Evolutionary conservation across 2,888 invertebrate species (phyloP).

Genomic region (Brachypalpus laphriformis): DNA sequence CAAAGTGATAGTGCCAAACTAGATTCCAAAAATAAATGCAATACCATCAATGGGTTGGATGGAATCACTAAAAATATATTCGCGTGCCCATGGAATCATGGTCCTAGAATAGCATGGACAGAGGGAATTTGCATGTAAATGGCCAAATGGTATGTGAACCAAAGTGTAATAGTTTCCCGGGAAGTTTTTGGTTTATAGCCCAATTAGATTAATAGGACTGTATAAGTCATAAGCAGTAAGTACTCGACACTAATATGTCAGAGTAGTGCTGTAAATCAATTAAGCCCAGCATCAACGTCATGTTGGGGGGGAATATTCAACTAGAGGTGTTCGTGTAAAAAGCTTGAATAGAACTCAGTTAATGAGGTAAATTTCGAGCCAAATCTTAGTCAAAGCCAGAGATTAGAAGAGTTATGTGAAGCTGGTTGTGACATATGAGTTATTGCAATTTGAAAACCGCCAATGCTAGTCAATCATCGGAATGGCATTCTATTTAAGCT

Average conservation of each 20-base stretch:
- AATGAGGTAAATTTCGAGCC: no score
- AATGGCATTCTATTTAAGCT: no score
- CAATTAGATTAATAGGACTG: conserved; percentile 8
- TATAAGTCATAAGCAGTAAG: background rate
- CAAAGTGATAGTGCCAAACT: conserved; percentile 23
- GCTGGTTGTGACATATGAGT: no score
- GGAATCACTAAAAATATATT: conserved; percentile 23
- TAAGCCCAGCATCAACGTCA: background rate
- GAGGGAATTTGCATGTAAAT: background rate
- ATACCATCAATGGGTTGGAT: conserved; percentile 38
- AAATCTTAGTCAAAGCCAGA: no score
- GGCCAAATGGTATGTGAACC: background rate
- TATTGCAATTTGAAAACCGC: no score
- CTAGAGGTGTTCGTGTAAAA: no score
- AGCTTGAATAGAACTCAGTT: no score
- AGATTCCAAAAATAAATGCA: conserved; percentile 28
- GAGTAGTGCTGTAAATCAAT: conserved; percentile 8
- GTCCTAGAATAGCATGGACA: conserved; percentile 28
- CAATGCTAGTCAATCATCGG: no score
- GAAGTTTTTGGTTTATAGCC: background rate
- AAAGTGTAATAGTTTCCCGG: background rate
- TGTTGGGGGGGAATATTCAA: no score
- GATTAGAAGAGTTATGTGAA: no score
- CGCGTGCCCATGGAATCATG: conserved; percentile 33
- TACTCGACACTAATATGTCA: background rate